Conservation (phyloP, 2,888 invertebrate species). For the Synergus gifuensis region DNA sequence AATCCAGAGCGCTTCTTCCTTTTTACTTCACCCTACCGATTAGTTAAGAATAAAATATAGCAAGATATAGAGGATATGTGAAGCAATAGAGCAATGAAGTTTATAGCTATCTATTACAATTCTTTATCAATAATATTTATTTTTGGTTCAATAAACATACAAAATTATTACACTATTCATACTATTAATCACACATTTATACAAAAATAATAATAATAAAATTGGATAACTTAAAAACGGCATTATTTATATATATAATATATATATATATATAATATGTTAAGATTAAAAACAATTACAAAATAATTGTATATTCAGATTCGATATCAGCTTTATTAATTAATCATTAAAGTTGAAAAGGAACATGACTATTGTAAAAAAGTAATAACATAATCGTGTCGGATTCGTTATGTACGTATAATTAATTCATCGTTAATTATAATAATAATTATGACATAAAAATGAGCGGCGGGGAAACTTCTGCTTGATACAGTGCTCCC, state of each 20-base stretch:
- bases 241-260: conserved; percentile 63
- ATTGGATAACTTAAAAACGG: conserved; percentile 71
- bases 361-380: conserved; percentile 72
- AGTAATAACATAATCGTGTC: conserved; percentile 67
- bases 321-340: conserved; percentile 67
- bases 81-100: neutral
- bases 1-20: too few species aligned
- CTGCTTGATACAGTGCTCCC: conserved; percentile 66
- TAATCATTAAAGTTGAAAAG: conserved; percentile 67
- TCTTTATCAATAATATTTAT: conserved; percentile 78
- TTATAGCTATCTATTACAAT: conserved; percentile 31
- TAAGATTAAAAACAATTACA: conserved; percentile 73
- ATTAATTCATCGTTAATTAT: conserved; percentile 62
- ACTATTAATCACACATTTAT: conserved; percentile 77
- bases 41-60: too few species aligned
- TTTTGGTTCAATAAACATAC: conserved; percentile 78
- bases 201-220: conserved; percentile 74
- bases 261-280: conserved; percentile 60
- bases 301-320: conserved; percentile 72
- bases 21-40: too few species aligned
- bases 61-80: neutral
- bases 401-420: conserved; percentile 67
- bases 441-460: conserved; percentile 72
- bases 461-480: conserved; percentile 71
- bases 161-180: conserved; percentile 77